These are phyloP conservation scores for Tenualosa ilisha DNA, from an alignment of 2,797 vertebrate species.

Conservation along the genomic window DNA sequence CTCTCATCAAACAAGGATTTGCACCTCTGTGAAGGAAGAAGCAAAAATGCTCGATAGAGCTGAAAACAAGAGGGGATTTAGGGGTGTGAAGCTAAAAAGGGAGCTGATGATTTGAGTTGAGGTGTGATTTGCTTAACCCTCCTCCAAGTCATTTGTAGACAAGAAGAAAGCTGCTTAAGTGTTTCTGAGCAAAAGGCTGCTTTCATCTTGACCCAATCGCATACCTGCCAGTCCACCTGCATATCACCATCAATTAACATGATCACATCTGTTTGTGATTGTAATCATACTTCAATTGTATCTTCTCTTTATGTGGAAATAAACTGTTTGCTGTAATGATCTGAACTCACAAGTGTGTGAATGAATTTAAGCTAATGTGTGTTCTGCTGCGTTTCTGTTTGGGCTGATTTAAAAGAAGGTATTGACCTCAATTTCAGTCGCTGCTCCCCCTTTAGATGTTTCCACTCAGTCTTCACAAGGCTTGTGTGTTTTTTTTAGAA, in stretches of 20 bases:
- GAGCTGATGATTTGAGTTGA: not conserved
- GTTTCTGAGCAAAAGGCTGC: not conserved
- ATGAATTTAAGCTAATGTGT: not conserved
- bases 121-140: not conserved
- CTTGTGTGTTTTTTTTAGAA: not conserved
- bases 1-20: not conserved
- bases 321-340: not conserved
- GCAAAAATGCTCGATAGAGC: not conserved
- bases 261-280: not conserved
- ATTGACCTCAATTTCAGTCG: slow-evolving; percentile 17
- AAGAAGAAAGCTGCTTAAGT: not conserved
- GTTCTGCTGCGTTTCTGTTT: not conserved
- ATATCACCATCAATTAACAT: not conserved
- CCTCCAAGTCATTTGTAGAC: not conserved
- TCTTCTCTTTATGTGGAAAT: not conserved
- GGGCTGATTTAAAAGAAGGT: slow-evolving; percentile 8
- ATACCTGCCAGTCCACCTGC: not conserved
- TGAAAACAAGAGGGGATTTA: not conserved
- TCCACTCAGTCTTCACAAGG: not conserved
- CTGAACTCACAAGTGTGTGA: not conserved
- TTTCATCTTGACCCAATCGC: not conserved
- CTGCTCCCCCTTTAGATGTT: slow-evolving; percentile 18
- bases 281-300: not conserved
- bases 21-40: not conserved
- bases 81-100: not conserved